Base-by-base conservation (phyloP, 2,888 invertebrate genomes). In the Lamellibrachia columna region DNA sequence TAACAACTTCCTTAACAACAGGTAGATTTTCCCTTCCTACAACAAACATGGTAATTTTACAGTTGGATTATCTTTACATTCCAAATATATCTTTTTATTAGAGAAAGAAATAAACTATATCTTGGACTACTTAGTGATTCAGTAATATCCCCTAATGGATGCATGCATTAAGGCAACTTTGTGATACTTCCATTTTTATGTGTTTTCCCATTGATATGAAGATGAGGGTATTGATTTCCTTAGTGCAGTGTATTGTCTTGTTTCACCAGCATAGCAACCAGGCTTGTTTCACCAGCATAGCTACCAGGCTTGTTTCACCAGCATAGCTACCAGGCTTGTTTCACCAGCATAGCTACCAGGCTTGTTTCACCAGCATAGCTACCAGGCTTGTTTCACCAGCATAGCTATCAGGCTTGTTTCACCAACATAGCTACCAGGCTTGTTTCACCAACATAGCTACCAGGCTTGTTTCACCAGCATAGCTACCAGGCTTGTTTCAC, bases 211-310 rank as follows among this genome's bases (percentile, higher is more conserved):
- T n/a, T 22, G 75, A 75, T 15, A 75, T 75, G 75, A 75, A 75
- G n/a, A 75, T 75, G 75, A 75, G n/a, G 22, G 75, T 75, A 75
- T 75, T 75, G 75, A 75, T 75, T 75, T 75, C 75, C n/a, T 75
- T n/a, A 75, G 75, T 75, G n/a, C 75, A 22, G n/a, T 75, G 75
- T 75, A 75, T 75, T 75, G n/a, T 75, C 75, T 15, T 22, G 75
- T 22, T 75, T 15, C 22, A 2, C 58, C 58, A 58, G 11, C 15
- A 15, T 58, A 15, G 58, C 58, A 58, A 15, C 58, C 15, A 7
- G 15, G 58, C 58, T 58, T 58, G 58, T 75, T 2, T 75, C 15
- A 22, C 22, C n/a, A 15, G 15, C 75, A 75, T 75, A 15, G 75
- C 75, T 3, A 75, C 75, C 15, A 75, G 75, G 22, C n/a, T 11